Evolutionary conservation across 2,113 vertebrate genomes (phyloP).

Genomic region (Mungos mungo): DNA sequence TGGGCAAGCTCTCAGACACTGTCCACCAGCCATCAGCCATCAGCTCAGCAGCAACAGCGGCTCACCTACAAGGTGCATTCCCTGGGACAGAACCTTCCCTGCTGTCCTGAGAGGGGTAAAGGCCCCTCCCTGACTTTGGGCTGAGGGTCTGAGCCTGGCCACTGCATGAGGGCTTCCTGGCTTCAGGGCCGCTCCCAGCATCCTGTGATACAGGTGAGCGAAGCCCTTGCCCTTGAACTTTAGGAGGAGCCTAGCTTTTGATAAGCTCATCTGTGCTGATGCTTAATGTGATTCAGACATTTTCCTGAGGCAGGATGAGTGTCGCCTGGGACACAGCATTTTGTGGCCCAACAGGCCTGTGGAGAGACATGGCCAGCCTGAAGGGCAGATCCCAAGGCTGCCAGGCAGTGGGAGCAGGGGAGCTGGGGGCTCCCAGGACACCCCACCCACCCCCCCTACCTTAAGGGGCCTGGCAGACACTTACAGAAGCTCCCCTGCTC

Average conservation of each 20-base stretch:
- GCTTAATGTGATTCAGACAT: too few species aligned
- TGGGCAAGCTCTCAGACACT: too few species aligned
- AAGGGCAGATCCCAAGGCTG: background rate
- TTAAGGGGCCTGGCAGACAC: background rate
- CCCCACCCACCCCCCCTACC: too few species aligned
- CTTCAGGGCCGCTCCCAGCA: rapidly evolving
- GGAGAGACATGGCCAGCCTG: background rate
- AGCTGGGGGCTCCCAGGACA: background rate
- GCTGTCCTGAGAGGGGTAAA: background rate
- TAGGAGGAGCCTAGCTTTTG: background rate
- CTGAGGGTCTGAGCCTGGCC: background rate
- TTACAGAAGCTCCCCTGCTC: background rate
- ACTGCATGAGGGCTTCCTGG: background rate
- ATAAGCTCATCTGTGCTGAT: background rate
- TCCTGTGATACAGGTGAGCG: background rate
- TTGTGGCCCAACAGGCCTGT: background rate
- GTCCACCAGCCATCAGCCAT: background rate
- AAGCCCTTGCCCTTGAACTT: background rate
- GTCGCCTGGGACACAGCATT: background rate
- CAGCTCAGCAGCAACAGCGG: too few species aligned
- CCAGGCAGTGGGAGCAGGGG: background rate
- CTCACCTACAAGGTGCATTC: background rate
- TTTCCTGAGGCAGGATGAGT: background rate
- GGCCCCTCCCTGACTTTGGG: too few species aligned
- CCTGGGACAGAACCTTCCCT: rapidly evolving